Evolutionary conservation across 1,140 invertebrate species (phyloP).

Genomic region (Helicoverpa armigera): DNA sequence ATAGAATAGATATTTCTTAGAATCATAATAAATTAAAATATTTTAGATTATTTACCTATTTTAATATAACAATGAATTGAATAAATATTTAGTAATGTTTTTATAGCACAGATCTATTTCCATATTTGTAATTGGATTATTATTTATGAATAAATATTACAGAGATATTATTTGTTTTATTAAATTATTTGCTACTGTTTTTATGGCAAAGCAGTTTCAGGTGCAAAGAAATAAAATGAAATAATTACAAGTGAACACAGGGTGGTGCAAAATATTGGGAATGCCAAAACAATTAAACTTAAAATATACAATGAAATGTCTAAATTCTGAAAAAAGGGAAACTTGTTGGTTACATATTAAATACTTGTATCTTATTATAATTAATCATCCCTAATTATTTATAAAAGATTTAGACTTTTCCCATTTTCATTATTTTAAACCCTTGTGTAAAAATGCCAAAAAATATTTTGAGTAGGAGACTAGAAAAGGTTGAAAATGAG

Average conservation of each 20-base stretch:
- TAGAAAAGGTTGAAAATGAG: conserved; percentile 1
- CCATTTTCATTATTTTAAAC: background rate
- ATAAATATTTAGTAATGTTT: conserved; percentile 25
- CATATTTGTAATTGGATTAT: conserved; percentile 26
- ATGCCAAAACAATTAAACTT: background rate
- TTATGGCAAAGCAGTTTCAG: background rate
- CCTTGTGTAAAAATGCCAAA: conserved; percentile 14
- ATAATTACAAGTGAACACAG: background rate
- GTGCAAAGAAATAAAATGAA: background rate
- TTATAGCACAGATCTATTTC: conserved; percentile 28
- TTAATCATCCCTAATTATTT: background rate
- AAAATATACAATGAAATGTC: background rate
- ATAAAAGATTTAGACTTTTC: background rate
- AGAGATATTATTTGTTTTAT: conserved; percentile 23
- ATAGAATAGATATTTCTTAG: conserved; percentile 1
- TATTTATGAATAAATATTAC: conserved; percentile 33
- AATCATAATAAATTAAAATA: background rate
- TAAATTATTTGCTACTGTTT: background rate
- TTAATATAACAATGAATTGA: conserved; percentile 8
- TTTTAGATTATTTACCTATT: conserved; percentile 7
- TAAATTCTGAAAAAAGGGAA: background rate
- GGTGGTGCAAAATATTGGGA: conserved; percentile 15
- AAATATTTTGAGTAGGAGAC: conserved; percentile 10
- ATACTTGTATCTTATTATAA: no score
- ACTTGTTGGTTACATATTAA: background rate